Percentiles rank a stretch among this genome's conserved stretches.
Conservation (phyloP, 2,888 invertebrate genomes). For the Hofmannophila pseudospretella region DNA sequence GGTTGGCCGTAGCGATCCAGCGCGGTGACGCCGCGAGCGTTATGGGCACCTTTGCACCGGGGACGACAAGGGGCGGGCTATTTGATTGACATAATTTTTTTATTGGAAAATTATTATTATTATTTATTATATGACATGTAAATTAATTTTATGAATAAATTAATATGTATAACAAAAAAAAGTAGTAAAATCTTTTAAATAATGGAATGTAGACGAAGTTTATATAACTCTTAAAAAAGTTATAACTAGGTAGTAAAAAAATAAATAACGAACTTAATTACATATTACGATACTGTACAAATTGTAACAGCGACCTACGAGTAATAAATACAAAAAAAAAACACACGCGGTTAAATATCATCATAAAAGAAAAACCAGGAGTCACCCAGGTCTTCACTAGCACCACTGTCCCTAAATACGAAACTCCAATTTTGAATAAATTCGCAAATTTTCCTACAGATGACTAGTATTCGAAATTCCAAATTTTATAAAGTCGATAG, state of each 20-base stretch:
- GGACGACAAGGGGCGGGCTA: too few species aligned
- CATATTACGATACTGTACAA: slow-evolving; percentile 18
- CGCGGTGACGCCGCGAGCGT: too few species aligned
- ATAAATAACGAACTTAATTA: slow-evolving; percentile 25
- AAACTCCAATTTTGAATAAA: slow-evolving; percentile 3
- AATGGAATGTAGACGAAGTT: slow-evolving; percentile 42
- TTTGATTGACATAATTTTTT: too few species aligned
- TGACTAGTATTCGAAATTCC: slow-evolving; percentile 37
- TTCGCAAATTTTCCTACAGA: slow-evolving; percentile 21
- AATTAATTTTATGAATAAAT: too few species aligned
- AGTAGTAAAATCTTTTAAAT: slow-evolving; percentile 17
- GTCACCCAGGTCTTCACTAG: slow-evolving; percentile 28
- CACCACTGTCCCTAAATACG: slow-evolving; percentile 31
- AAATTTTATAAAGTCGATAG: too few species aligned
- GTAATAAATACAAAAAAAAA: slow-evolving; percentile 2
- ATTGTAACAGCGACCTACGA: slow-evolving; percentile 4
- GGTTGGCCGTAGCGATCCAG: too few species aligned
- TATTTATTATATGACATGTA: too few species aligned
- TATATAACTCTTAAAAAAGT: slow-evolving; percentile 12
- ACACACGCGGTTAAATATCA: slow-evolving; percentile 4
- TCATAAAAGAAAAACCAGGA: slow-evolving; percentile 11
- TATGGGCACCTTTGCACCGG: too few species aligned
- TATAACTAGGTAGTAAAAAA: slow-evolving; percentile 16
- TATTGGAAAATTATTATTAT: too few species aligned
- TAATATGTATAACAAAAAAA: too few species aligned